phyloP scores from a whole-genome alignment of 1,140 invertebrate genomes.

The Pseudomyrmex gracilis region DNA sequence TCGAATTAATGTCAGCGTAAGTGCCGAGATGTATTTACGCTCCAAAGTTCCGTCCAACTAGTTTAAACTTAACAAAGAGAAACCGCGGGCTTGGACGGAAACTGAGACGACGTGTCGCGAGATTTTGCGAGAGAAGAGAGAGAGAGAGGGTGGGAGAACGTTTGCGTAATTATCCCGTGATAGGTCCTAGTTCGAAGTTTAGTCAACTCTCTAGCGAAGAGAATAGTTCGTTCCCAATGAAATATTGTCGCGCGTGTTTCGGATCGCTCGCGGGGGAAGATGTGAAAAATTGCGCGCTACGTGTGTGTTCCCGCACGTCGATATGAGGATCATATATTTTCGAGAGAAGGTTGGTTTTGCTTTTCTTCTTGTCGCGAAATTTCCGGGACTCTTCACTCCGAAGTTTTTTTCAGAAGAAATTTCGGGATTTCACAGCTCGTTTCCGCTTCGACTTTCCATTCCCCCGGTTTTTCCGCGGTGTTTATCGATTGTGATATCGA shows the following conservation, averaged over 20 bases:
- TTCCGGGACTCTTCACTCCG: not conserved
- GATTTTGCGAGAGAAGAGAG: slow-evolving; percentile 24
- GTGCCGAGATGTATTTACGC: slow-evolving; percentile 70
- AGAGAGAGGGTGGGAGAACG: slow-evolving; percentile 15
- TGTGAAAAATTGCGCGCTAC: slow-evolving; percentile 5
- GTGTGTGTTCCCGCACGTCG: no score
- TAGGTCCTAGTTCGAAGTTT: slow-evolving; percentile 40
- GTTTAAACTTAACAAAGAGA: slow-evolving; percentile 72
- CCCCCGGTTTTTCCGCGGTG: slow-evolving; percentile 5
- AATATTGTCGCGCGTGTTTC: slow-evolving; percentile 27
- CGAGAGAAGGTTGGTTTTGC: not conserved
- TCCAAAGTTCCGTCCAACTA: slow-evolving; percentile 73
- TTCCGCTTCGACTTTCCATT: slow-evolving; percentile 50
- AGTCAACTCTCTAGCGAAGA: slow-evolving; percentile 12
- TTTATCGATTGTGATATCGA: slow-evolving; percentile 36
- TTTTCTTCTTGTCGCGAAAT: not conserved
- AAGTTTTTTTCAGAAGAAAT: slow-evolving; percentile 24
- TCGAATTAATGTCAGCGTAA: slow-evolving; percentile 67
- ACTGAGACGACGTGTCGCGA: slow-evolving; percentile 44
- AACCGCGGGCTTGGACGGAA: slow-evolving; percentile 58
- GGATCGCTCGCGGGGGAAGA: not conserved
- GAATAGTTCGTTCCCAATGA: slow-evolving; percentile 14
- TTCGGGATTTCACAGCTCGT: slow-evolving; percentile 16
- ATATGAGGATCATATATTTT: not conserved
- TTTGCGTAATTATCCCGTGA: slow-evolving; percentile 59